A percentile compares a stretch with the other conserved stretches of the same genome.
Conservation (phyloP, 2,113 vertebrate species). For the Antennarius striatus region DNA sequence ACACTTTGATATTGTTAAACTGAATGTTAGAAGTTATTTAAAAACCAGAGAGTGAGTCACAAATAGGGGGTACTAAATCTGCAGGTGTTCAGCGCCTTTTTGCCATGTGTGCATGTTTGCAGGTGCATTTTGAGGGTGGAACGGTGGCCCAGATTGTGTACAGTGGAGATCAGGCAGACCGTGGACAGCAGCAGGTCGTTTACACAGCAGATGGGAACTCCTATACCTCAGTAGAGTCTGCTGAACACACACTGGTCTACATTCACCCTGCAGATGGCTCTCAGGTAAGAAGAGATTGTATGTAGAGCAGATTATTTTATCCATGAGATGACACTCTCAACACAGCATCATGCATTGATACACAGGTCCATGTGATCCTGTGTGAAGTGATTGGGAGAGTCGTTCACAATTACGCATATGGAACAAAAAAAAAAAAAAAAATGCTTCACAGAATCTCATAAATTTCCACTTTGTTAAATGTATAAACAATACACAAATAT, state of each 20-base stretch:
- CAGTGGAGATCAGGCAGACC: constrained; percentile 88
- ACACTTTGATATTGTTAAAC: no score
- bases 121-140: constrained; percentile 94
- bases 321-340: not conserved
- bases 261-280: constrained; percentile 95
- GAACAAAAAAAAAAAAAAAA: no score
- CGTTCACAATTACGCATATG: not conserved
- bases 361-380: not conserved
- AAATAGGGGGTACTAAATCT: not conserved
- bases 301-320: not conserved
- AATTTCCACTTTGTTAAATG: not conserved
- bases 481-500: not conserved
- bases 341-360: not conserved
- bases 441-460: not conserved
- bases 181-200: constrained; percentile 90
- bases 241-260: constrained; percentile 96
- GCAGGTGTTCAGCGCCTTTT: not conserved
- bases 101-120: constrained; percentile 21
- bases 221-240: constrained; percentile 94
- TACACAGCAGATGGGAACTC: constrained; percentile 93
- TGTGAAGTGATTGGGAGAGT: not conserved
- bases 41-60: not conserved
- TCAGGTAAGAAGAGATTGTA: constrained; percentile 77
- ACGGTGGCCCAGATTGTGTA: constrained; percentile 96
- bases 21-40: not conserved